Percentiles rank a stretch among this genome's conserved stretches.
These are phyloP conservation scores for Maconellicoccus hirsutus DNA, from an alignment of 1,140 invertebrate genomes.

Conservation along the genomic window DNA sequence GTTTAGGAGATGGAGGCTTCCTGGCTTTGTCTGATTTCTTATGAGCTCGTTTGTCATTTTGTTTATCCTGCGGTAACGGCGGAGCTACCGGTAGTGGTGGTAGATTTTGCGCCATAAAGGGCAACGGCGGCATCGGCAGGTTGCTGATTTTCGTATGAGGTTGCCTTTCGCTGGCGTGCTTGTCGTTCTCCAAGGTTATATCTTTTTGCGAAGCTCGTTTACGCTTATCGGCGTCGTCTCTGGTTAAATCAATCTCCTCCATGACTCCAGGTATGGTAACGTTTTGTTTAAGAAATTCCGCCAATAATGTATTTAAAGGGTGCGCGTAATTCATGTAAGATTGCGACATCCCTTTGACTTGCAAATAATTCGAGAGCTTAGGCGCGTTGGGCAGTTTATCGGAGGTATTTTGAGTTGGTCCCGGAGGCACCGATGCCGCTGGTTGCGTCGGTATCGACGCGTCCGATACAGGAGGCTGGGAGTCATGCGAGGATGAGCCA, in stretches of 20 bases:
- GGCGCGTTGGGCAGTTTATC: not conserved
- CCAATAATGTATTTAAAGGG: not conserved
- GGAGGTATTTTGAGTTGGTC: not conserved
- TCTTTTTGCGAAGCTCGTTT: not conserved
- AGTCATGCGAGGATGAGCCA: too few relatives aligned
- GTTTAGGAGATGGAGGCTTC: not conserved
- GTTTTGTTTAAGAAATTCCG: constrained; percentile 1
- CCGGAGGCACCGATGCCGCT: not conserved
- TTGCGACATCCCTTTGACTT: not conserved
- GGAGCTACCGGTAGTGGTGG: not conserved
- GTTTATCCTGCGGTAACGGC: not conserved
- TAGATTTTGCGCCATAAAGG: not conserved
- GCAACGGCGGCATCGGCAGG: not conserved
- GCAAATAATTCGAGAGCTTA: not conserved
- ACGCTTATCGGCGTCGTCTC: constrained; percentile 6
- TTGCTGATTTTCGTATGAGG: not conserved
- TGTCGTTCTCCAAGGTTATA: not conserved
- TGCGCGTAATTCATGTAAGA: not conserved
- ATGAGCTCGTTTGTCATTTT: not conserved
- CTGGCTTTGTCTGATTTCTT: not conserved
- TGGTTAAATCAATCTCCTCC: not conserved
- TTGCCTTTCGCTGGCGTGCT: not conserved
- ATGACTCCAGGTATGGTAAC: not conserved
- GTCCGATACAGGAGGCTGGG: too few relatives aligned
- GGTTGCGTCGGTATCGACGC: not conserved